phyloP scores from a whole-genome alignment of 2,888 invertebrate species.

The Kuschelorhynchus macadamiae region DNA sequence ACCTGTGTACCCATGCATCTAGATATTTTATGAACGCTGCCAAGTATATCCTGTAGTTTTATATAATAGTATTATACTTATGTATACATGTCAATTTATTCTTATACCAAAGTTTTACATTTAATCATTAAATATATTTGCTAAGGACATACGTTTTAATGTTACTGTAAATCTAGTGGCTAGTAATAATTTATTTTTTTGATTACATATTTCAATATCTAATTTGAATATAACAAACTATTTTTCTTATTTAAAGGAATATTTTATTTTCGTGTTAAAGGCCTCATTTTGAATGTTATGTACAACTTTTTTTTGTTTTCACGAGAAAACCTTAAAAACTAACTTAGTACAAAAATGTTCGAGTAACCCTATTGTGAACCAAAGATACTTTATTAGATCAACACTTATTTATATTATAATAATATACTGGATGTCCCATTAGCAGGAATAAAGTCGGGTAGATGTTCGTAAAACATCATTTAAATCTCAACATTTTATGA shows the following conservation, averaged over 20 bases:
- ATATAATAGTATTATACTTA: slow-evolving; percentile 16
- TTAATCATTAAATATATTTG: not conserved
- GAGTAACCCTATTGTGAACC: no score
- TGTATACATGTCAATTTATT: slow-evolving; percentile 2
- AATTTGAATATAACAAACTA: not conserved
- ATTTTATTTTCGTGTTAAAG: slow-evolving; percentile 5
- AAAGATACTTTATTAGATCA: no score
- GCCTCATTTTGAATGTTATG: slow-evolving; percentile 20
- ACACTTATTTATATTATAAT: no score
- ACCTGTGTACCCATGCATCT: no score
- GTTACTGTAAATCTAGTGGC: not conserved
- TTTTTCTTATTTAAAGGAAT: slow-evolving; percentile 1
- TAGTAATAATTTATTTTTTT: not conserved
- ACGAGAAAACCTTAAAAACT: not conserved
- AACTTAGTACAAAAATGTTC: not conserved
- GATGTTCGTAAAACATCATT: no score
- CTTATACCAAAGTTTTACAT: not conserved
- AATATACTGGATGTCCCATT: no score
- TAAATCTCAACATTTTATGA: no score
- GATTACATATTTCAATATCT: not conserved
- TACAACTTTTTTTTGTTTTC: slow-evolving; percentile 20
- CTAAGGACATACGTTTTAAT: not conserved
- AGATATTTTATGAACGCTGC: no score
- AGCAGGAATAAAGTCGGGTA: no score
- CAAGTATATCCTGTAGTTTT: slow-evolving; percentile 6